Percentiles rank a stretch among this genome's conserved stretches.
phyloP scores from a whole-genome alignment of 2,797 vertebrate species.

The Microhierax caerulescens region DNA sequence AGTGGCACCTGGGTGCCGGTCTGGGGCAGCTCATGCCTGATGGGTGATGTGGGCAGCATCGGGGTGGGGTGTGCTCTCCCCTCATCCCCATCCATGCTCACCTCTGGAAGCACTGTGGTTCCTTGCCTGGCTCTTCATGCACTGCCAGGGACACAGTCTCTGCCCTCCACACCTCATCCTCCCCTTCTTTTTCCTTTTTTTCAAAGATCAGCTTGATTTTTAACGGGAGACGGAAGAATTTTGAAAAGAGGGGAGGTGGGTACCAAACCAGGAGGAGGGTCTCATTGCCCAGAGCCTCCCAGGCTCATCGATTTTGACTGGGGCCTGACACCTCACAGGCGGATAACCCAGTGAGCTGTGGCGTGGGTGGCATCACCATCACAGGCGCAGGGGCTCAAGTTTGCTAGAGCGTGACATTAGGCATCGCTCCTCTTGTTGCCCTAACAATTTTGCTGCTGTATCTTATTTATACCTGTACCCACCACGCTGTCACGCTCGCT shows the following conservation, averaged over 20 bases:
- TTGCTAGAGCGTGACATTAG: neutral
- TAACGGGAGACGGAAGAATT: neutral
- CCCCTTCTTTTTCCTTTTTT: neutral
- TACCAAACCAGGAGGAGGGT: neutral
- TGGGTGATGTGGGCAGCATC: neutral
- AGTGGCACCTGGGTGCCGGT: neutral
- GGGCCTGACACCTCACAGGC: neutral
- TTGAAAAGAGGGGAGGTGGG: neutral
- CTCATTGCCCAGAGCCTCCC: neutral
- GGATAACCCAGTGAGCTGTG: neutral
- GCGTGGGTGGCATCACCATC: fast-evolving
- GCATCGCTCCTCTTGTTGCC: neutral
- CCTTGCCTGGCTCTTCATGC: fast-evolving
- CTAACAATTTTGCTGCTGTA: fast-evolving
- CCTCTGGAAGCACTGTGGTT: neutral
- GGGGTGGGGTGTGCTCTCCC: neutral
- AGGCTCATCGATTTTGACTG: neutral
- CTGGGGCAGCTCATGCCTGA: neutral
- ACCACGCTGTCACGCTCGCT: fast-evolving
- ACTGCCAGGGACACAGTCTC: neutral
- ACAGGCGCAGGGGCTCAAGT: neutral
- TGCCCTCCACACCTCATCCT: fast-evolving
- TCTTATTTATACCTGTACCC: neutral
- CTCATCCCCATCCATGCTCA: neutral
- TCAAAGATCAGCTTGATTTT: neutral